Base-by-base conservation (phyloP, 2,113 vertebrate species). In the Dipodomys spectabilis region DNA sequence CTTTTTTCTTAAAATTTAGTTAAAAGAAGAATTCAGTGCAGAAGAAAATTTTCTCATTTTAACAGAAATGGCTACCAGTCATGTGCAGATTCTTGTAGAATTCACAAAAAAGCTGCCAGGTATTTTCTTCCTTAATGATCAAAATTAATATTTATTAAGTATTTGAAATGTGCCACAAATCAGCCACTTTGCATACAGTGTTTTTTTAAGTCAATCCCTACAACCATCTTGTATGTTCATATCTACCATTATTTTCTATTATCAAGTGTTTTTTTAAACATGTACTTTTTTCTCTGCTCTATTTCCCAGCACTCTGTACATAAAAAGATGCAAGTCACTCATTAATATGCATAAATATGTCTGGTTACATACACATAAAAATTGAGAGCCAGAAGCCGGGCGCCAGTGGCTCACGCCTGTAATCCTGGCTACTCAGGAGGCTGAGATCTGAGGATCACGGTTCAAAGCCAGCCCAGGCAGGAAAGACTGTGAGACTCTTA, bases 31-130 rank as follows among this genome's bases (percentile, higher is more conserved):
- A 97, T 99, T 99, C 98, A 99, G 98, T 2, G 98, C 98, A 82
- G 99, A 99, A 97, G 99, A 99, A 97, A 99, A 99, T 97, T 99
- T 99, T 97, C 98, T 99, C 20, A 98, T 99, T 74, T 97, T 99
- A 97, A 99, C 99, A 67, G 99, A 99, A 98, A 99, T 99, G 98
- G 99, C 99, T 88, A 99, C 99, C 28, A 99, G 97, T 98, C 99
- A 99, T 32, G 99, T 99, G 75, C 99, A 99, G 94, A 98, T 99
- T 87, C 98, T 99, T 69, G 99, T 99, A 93, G 99, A 99, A 98
- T 99, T 99, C 98, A 99, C 99, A 23, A 99, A 99, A 98, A 99
- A 98, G 87, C 98, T 99, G 89, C 99, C 99, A 99, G 99, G 94
- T 95, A 92, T 23, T 89, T 79, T 84, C 83, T 89, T 60, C 53